Evolutionary conservation across 2,113 vertebrate genomes (phyloP).

Genomic region (Chaetorhynchus papuensis): DNA sequence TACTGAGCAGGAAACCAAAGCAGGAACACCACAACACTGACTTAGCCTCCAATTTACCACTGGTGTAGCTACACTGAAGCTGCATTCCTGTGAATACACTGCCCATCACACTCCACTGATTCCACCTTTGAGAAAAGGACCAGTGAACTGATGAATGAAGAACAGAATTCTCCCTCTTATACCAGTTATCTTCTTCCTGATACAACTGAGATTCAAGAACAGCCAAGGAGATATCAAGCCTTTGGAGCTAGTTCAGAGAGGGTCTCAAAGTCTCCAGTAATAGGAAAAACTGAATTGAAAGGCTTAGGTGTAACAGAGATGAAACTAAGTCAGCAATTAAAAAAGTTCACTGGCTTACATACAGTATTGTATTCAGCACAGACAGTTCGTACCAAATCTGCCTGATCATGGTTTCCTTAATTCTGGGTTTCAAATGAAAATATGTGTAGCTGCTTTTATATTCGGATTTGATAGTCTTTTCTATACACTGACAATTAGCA

Average conservation of each 20-base stretch:
- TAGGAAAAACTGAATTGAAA: not conserved
- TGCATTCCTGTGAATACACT: not conserved
- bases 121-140: not conserved
- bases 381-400: not conserved
- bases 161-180: not conserved
- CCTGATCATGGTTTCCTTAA: not conserved
- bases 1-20: not conserved
- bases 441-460: not conserved
- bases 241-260: not conserved
- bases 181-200: not conserved
- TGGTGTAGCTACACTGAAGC: not conserved
- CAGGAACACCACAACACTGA: not conserved
- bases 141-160: rapidly evolving
- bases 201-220: not conserved
- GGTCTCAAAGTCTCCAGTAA: not conserved
- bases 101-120: not conserved
- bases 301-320: not conserved
- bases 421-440: not conserved
- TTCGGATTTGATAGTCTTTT: not conserved
- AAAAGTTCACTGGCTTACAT: not conserved
- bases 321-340: not conserved
- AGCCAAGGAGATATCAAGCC: not conserved
- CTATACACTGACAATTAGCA: not conserved
- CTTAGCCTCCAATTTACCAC: not conserved
- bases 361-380: not conserved